phyloP scores from a whole-genome alignment of 2,113 vertebrate species.

The Carollia perspicillata region DNA sequence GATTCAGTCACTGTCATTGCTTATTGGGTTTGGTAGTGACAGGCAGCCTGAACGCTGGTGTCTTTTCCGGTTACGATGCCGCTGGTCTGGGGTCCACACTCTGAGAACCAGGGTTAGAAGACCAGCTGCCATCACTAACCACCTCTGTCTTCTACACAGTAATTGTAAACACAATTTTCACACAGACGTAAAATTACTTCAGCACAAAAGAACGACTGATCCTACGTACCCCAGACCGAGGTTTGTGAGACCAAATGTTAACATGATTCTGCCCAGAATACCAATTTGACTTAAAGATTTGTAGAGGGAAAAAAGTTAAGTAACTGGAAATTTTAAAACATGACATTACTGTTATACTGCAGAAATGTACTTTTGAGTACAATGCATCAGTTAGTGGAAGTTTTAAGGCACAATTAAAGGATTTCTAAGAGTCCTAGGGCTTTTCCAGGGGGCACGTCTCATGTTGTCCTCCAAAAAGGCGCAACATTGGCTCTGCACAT shows the following conservation, averaged over 20 bases:
- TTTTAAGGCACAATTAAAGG: neutral
- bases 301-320: neutral
- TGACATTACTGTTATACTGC: neutral
- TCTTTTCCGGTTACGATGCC: neutral
- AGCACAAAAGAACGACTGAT: neutral
- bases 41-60: too few relatives aligned
- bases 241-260: neutral
- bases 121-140: neutral
- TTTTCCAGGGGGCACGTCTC: neutral
- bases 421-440: neutral
- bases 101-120: neutral
- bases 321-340: neutral
- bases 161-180: neutral
- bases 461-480: neutral
- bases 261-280: neutral
- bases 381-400: neutral
- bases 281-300: neutral
- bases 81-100: neutral
- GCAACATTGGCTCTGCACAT: neutral
- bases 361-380: neutral
- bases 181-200: neutral
- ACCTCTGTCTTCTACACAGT: neutral
- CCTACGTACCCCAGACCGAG: neutral
- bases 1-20: too few relatives aligned
- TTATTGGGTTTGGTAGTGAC: too few relatives aligned